Evolutionary conservation across 1,140 invertebrate species (phyloP), one percentile per base, ranked within the genome.

Genomic region (Drosophila orosa): DNA sequence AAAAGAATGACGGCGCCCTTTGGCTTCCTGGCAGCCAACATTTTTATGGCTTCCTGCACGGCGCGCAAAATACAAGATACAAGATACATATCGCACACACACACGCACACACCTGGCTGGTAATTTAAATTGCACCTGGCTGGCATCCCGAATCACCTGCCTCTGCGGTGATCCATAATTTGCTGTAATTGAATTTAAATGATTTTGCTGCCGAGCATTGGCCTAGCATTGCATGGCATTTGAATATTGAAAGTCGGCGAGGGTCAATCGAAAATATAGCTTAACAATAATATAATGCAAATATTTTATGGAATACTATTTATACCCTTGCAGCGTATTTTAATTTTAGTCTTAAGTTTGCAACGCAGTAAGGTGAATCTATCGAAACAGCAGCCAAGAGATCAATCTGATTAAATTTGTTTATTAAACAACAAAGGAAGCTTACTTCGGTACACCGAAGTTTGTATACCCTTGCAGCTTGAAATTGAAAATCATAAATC

Each of bases 1-100:
- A 39, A 17, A 9, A 39, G 7, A n/a, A 39, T 76, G 63, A 59
- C 75, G 81, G 62, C 80, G 69, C 60, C 33, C n/a, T 40, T 39
- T 75, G 42, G 44, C 78, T 82, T 86, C 83, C 74, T 81, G 83
- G 47, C 55, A 66, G 62, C 61, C 67, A 69, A 62, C 67, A 75
- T 78, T 86, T 85, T 86, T 75, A 86, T 86, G 74, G 82, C 59
- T 86, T 85, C 82, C 82, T 81, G 82, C 27, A 39, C 29, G 45
- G 62, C 59, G 77, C 63, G 45, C 45, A 27, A 80, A 85, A 78
- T 58, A 85, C 65, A 80, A 85, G 69, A 80, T 85, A 74, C 40
- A 67, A 67, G 50, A 71, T 71, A 59, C 9, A 45, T 58, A 52
- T 47, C 52, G 5, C 25, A 33, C 45, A 47, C 17, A 6, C 33